Base-by-base conservation (phyloP, 2,797 vertebrate genomes). In the Melanotaenia parkinsoni region DNA sequence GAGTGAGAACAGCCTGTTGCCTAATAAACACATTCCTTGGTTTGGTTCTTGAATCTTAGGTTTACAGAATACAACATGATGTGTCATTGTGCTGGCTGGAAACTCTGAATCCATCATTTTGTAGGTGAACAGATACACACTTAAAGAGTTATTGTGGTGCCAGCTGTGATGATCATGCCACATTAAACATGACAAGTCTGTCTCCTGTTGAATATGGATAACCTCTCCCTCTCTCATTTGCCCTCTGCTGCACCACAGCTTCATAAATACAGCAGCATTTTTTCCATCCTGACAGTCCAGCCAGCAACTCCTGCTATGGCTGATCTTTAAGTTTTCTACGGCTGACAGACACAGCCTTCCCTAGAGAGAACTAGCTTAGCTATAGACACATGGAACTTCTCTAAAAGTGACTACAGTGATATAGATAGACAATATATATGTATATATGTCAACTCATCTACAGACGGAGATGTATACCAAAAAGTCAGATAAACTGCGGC, bases 251-350 rank as follows among this genome's bases (percentile, higher is more conserved):
- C 37, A 6, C 58, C n/a, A 4, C 5, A 60, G 71, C 53, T 47
- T 68, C 72, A 88, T 86, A 85, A 85, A 79, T 73, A 70, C 65
- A n/a, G 7, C 64, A 53, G 62, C 72, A 32, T 32, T 1, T n/a
- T 8, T 66, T 38, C 61, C 66, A 37, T 72, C 30, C n/a, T 11
- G 35, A 30, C 50, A 47, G 57, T 40, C 20, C 33, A 69, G 20
- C 61, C 67, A 47, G 65, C 4, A 45, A 43, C 58, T 62, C 24
- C 66, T 38, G 43, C 56, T 30, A 11, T 7, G 12, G 11, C 37
- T 38, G 11, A 13, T 38, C 37, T 13, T 12, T 13, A 38, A 2
- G 6, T 37, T 37, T 0, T 2, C 56, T 35, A 20, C 20, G 11
- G 4, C 56, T 3, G 30, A 58, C 30, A 12, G 13, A 58, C 28